These are phyloP conservation scores for Saturnia japonica DNA, from an alignment of 2,888 invertebrate species.

Conservation along the genomic window DNA sequence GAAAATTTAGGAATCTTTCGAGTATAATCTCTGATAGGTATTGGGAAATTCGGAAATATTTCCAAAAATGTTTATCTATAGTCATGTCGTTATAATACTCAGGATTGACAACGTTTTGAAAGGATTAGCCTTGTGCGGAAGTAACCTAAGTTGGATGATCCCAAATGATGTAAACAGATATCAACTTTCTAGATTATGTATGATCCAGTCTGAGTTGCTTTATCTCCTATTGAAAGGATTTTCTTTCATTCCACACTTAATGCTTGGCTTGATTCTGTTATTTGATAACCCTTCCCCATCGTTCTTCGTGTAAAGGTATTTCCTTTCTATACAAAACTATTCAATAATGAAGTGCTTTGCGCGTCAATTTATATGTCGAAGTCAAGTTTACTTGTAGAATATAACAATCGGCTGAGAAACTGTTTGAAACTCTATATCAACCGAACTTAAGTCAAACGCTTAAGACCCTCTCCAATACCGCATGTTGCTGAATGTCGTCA, in stretches of 20 bases:
- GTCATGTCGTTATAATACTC: too few species aligned
- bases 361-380: slow-evolving; percentile 3
- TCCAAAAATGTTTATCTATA: too few species aligned
- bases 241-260: neutral
- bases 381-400: slow-evolving; percentile 4
- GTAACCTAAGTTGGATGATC: too few species aligned
- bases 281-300: neutral
- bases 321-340: neutral
- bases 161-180: neutral
- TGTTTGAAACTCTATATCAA: slow-evolving; percentile 4
- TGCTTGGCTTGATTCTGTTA: neutral
- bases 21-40: too few species aligned
- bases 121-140: too few species aligned
- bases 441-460: slow-evolving; percentile 7
- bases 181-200: neutral
- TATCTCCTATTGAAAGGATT: neutral
- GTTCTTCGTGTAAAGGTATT: neutral
- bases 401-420: slow-evolving; percentile 5
- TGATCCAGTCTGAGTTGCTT: neutral
- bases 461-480: neutral
- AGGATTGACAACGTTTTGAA: too few species aligned
- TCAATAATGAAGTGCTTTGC: neutral
- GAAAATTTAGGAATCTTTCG: too few species aligned
- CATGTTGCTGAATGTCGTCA: neutral
- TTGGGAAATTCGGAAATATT: too few species aligned